Conservation (phyloP, 2,888 invertebrate species). For the Athripsodes cinereus region DNA sequence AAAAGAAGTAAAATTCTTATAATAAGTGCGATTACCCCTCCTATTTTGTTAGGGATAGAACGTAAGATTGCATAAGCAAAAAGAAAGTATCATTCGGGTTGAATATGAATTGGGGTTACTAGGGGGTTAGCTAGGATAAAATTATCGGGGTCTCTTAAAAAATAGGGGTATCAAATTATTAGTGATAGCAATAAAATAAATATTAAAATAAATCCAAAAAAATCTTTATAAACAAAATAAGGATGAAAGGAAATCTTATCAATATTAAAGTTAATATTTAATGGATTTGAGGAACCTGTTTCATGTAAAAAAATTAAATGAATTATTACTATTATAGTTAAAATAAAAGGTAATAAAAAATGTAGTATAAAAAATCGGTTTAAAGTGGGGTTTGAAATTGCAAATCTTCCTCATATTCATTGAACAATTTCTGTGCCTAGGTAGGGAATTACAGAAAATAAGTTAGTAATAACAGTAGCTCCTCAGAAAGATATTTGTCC, state of each 20-base stretch:
- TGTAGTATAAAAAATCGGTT: slow-evolving; percentile 73
- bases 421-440: slow-evolving; percentile 57
- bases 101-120: slow-evolving; percentile 68
- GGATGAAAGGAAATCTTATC: slow-evolving; percentile 66
- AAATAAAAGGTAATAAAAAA: slow-evolving; percentile 66
- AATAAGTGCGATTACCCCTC: slow-evolving; percentile 63
- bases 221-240: slow-evolving; percentile 60
- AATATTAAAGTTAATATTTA: slow-evolving; percentile 58
- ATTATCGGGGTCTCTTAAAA: slow-evolving; percentile 67
- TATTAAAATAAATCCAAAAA: slow-evolving; percentile 55
- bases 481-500: slow-evolving; percentile 81
- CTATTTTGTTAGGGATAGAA: slow-evolving; percentile 73
- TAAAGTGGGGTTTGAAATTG: slow-evolving; percentile 66
- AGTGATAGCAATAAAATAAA: slow-evolving; percentile 47
- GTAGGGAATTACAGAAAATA: slow-evolving; percentile 66
- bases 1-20: slow-evolving; percentile 62
- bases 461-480: slow-evolving; percentile 72
- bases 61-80: slow-evolving; percentile 78
- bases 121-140: slow-evolving; percentile 64
- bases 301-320: slow-evolving; percentile 61
- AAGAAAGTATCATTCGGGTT: slow-evolving; percentile 81
- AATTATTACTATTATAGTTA: slow-evolving; percentile 54
- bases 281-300: slow-evolving; percentile 62
- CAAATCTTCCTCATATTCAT: slow-evolving; percentile 74
- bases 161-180: slow-evolving; percentile 50